Evolutionary conservation across 1,140 invertebrate species (phyloP).

Genomic region (Eurosta solidaginis): DNA sequence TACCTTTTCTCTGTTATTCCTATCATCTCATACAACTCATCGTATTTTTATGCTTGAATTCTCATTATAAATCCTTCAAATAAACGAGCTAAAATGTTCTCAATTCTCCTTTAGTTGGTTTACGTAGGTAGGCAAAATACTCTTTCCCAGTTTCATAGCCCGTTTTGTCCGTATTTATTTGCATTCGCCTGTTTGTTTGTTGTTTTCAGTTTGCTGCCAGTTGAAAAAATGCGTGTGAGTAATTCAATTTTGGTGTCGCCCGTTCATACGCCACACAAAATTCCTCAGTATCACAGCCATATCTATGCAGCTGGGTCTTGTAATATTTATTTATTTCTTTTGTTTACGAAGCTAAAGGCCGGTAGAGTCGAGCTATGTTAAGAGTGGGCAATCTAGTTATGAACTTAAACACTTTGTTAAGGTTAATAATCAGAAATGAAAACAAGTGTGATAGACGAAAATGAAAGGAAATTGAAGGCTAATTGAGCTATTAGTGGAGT

Average conservation of each 20-base stretch:
- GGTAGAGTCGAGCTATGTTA: no score
- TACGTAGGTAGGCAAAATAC: no score
- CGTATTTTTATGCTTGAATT: neutral
- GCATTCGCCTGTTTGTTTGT: neutral
- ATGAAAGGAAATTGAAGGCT: no score
- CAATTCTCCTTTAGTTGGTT: neutral
- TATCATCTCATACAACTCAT: constrained; percentile 7
- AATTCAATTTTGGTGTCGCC: constrained; percentile 18
- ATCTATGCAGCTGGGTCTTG: neutral
- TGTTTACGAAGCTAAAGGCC: no score
- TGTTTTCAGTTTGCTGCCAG: neutral
- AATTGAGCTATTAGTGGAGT: no score
- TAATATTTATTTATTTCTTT: neutral
- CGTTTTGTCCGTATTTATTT: neutral
- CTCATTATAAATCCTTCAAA: constrained; percentile 17
- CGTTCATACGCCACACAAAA: neutral
- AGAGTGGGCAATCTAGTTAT: no score
- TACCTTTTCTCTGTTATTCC: neutral
- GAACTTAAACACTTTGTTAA: no score
- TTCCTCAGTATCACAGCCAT: neutral
- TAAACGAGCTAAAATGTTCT: neutral
- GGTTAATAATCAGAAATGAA: no score
- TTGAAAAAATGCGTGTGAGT: neutral
- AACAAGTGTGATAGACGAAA: no score
- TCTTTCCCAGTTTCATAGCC: neutral